Percentiles rank a stretch among this genome's conserved stretches.
Evolutionary conservation across 2,888 invertebrate genomes (phyloP).

Genomic region (Antheraea assamensis): DNA sequence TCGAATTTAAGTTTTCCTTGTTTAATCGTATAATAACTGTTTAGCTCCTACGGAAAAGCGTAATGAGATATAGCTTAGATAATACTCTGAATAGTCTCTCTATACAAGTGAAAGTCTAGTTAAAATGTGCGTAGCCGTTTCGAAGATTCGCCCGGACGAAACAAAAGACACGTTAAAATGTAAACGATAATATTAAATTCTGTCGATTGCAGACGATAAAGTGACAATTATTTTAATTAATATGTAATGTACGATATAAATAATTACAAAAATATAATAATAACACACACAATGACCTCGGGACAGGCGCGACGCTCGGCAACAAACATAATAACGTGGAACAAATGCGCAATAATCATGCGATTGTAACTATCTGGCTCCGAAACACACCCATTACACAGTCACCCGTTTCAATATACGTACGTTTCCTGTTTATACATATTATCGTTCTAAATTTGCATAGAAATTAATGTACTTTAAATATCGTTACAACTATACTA

Average conservation of each 20-base stretch:
- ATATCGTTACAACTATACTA: not conserved
- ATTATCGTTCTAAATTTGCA: slow-evolving; percentile 43
- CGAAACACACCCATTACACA: slow-evolving; percentile 65
- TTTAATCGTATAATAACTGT: too few species aligned
- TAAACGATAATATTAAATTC: too few species aligned
- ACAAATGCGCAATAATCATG: slow-evolving; percentile 64
- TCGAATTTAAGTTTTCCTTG: too few species aligned
- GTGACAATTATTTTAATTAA: not conserved
- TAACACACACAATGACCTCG: slow-evolving; percentile 57
- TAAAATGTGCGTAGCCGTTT: too few species aligned
- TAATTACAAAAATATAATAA: not conserved
- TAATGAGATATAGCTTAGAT: too few species aligned
- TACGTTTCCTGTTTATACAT: slow-evolving; percentile 66
- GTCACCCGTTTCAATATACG: slow-evolving; percentile 60
- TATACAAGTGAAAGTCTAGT: too few species aligned
- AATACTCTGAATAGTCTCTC: too few species aligned
- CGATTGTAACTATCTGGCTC: slow-evolving; percentile 57
- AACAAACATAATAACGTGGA: slow-evolving; percentile 34
- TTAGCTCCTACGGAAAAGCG: too few species aligned
- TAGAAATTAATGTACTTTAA: slow-evolving; percentile 35
- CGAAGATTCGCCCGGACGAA: too few species aligned
- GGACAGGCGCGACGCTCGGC: slow-evolving; percentile 48
- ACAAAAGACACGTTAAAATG: too few species aligned
- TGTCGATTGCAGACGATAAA: not conserved
- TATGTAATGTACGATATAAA: not conserved